phyloP scores from a whole-genome alignment of 2,888 invertebrate genomes.

The Conchocele bisecta region DNA sequence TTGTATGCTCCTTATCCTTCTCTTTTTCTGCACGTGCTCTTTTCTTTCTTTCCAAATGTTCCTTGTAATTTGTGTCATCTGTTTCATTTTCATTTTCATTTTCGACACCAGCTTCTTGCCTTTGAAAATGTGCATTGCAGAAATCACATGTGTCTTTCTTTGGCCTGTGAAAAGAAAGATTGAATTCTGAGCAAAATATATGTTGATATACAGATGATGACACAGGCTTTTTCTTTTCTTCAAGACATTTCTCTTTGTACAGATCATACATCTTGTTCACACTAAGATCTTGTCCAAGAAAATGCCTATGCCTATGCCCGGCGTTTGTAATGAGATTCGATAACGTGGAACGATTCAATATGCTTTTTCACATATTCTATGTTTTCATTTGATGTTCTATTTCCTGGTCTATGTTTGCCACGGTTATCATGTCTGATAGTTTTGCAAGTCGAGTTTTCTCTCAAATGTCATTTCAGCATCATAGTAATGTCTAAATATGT shows the following conservation, averaged over 20 bases:
- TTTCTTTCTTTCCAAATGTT: slow-evolving; percentile 33
- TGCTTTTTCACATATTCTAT: slow-evolving; percentile 16
- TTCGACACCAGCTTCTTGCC: slow-evolving; percentile 9
- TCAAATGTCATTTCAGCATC: neutral
- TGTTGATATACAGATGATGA: slow-evolving; percentile 39
- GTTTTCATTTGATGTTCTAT: slow-evolving; percentile 2
- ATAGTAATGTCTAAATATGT: slow-evolving; percentile 5
- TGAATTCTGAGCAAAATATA: slow-evolving; percentile 49
- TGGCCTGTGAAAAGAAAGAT: slow-evolving; percentile 49
- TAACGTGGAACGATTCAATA: slow-evolving; percentile 27
- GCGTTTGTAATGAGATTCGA: slow-evolving; percentile 34
- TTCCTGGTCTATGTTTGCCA: no score
- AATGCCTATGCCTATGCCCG: slow-evolving; percentile 8
- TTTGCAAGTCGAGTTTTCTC: slow-evolving; percentile 1
- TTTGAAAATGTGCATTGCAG: slow-evolving; percentile 33
- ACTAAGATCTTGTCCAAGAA: slow-evolving; percentile 17
- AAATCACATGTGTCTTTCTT: slow-evolving; percentile 47
- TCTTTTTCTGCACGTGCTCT: slow-evolving; percentile 34
- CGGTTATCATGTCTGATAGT: no score
- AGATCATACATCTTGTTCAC: slow-evolving; percentile 28
- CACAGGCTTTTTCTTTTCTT: slow-evolving; percentile 15
- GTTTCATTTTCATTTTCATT: no score
- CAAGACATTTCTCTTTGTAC: slow-evolving; percentile 21
- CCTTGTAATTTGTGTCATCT: neutral
- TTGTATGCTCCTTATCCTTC: slow-evolving; percentile 26